phyloP scores from a whole-genome alignment of 2,113 vertebrate species.

The Cyprinus carpio region DNA sequence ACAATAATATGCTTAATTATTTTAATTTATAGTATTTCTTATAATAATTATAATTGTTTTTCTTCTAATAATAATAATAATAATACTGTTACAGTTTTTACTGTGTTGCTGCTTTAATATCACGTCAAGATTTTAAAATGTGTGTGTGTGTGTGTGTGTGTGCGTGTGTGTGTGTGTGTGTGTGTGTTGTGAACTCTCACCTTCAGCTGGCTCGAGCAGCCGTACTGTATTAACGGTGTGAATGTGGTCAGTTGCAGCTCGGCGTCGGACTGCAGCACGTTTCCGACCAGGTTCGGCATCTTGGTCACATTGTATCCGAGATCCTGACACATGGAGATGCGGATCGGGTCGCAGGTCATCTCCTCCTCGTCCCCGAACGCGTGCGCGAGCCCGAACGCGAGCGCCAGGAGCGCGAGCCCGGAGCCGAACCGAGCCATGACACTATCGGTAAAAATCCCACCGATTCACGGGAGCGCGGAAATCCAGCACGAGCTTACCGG shows the following conservation, averaged over 20 bases:
- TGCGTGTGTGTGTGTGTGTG: not conserved
- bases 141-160: not conserved
- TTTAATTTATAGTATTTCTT: too few relatives aligned
- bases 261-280: slow-evolving; percentile 94
- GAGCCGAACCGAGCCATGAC: slow-evolving; percentile 54
- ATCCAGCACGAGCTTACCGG: not conserved
- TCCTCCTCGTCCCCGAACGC: slow-evolving; percentile 92
- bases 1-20: too few relatives aligned
- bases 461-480: too few relatives aligned
- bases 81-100: not conserved
- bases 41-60: too few relatives aligned
- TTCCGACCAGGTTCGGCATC: slow-evolving; percentile 97
- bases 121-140: not conserved
- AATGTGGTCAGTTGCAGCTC: slow-evolving; percentile 96
- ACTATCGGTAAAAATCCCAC: not conserved
- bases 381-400: slow-evolving; percentile 54
- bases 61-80: not conserved
- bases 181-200: slow-evolving; percentile 68
- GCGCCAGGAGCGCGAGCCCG: slow-evolving; percentile 58
- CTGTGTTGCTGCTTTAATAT: not conserved
- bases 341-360: slow-evolving; percentile 93
- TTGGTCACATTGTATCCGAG: slow-evolving; percentile 97
- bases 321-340: slow-evolving; percentile 97
- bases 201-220: slow-evolving; percentile 97
- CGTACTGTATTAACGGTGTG: slow-evolving; percentile 97